Evolutionary conservation across 2,113 vertebrate species (phyloP).

Genomic region (Zosterops pallidus): DNA sequence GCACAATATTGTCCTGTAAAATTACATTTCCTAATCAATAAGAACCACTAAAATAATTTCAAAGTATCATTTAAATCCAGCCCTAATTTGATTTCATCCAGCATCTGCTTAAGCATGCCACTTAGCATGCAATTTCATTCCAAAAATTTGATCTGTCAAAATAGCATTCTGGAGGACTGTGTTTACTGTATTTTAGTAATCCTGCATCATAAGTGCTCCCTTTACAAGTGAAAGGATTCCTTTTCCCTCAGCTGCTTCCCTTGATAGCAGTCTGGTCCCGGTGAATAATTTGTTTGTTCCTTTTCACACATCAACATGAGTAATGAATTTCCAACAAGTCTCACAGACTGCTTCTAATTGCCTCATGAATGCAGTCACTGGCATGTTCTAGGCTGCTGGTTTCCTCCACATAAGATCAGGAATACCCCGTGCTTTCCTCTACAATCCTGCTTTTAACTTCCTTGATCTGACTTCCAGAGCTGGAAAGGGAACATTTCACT

Average conservation of each 20-base stretch:
- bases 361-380: not conserved
- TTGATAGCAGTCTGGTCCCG: not conserved
- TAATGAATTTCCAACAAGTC: not conserved
- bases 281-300: constrained; percentile 17
- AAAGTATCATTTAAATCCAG: not conserved
- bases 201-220: not conserved
- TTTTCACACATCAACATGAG: not conserved
- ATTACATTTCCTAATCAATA: constrained; percentile 32
- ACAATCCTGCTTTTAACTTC: not conserved
- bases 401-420: not conserved
- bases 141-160: constrained; percentile 9
- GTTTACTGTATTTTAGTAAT: constrained; percentile 6
- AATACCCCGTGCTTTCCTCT: not conserved
- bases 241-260: not conserved
- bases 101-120: not conserved
- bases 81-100: not conserved
- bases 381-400: not conserved
- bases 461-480: not conserved
- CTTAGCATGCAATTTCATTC: not conserved
- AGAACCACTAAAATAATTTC: constrained; percentile 13
- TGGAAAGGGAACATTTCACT: not conserved
- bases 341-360: not conserved
- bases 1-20: not conserved
- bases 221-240: not conserved
- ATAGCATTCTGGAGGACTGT: not conserved